These are phyloP conservation scores for Aplysina aerophoba DNA, from an alignment of 37 sponge, comb jelly and placozoan species.

Conservation along the genomic window DNA sequence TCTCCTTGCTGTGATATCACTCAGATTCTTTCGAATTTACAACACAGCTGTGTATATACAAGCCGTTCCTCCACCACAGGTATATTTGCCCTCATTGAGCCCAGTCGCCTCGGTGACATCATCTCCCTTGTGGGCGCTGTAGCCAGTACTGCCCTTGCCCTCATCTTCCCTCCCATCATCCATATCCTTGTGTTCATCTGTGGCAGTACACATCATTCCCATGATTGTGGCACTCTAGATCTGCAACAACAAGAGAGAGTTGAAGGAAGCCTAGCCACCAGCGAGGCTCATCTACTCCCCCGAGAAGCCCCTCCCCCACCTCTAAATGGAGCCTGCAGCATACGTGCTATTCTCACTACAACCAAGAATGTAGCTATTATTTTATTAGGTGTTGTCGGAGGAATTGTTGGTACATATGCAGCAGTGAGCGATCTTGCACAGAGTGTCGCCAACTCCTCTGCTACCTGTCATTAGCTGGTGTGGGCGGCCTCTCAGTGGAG, in stretches of 20 bases:
- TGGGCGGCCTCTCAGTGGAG: no score
- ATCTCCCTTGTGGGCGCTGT: conserved; percentile 91
- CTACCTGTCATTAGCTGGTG: no score
- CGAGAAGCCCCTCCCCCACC: no score
- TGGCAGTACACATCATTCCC: not conserved
- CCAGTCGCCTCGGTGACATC: conserved; percentile 71
- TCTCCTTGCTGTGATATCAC: no score
- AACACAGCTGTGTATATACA: no score
- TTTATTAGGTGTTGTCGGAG: conserved; percentile 68
- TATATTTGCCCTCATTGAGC: conserved; percentile 55
- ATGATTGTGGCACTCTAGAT: not conserved
- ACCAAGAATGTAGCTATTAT: conserved; percentile 67
- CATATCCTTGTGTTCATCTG: conserved; percentile 61
- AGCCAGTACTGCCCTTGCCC: conserved; percentile 83
- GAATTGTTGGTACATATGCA: conserved; percentile 59
- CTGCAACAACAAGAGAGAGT: not conserved
- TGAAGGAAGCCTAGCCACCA: not conserved
- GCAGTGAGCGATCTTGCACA: no score
- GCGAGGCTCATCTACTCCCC: no score
- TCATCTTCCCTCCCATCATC: conserved; percentile 88
- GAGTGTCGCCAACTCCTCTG: no score
- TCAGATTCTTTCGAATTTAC: no score
- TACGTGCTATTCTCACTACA: conserved; percentile 36
- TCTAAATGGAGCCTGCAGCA: not conserved
- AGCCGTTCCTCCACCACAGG: conserved; percentile 33